Conservation (phyloP, 1,140 invertebrate genomes). For the Scaptomyza graminum region DNA sequence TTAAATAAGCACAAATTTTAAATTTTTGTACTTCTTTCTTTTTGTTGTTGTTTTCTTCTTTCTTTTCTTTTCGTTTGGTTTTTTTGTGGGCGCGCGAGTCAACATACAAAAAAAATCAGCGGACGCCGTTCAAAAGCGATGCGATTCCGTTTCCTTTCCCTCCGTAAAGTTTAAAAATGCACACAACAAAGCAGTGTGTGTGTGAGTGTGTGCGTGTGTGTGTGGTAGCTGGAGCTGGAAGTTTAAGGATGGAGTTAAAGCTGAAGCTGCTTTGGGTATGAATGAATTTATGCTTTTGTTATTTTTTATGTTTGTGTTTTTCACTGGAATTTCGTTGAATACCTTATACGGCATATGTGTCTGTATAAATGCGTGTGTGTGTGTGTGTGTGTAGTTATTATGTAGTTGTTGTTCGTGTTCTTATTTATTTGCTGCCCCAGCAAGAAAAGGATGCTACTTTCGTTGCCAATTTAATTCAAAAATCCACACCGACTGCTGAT, state of each 20-base stretch:
- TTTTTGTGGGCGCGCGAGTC: constrained; percentile 37
- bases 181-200: constrained; percentile 28
- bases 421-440: constrained; percentile 10
- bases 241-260: constrained; percentile 7
- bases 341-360: constrained; percentile 36
- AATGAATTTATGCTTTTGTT: constrained; percentile 72
- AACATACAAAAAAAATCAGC: constrained; percentile 34
- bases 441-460: constrained; percentile 40
- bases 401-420: background rate
- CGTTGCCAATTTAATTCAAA: constrained; percentile 20
- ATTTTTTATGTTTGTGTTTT: constrained; percentile 54
- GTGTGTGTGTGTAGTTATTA: constrained; percentile 18
- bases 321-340: constrained; percentile 59
- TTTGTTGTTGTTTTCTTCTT: background rate
- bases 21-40: constrained; percentile 9
- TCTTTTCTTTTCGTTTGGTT: constrained; percentile 15
- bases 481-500: no score
- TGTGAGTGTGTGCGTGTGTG: constrained; percentile 21
- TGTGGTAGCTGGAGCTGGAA: constrained; percentile 10
- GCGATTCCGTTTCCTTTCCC: constrained; percentile 8
- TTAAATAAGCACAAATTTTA: constrained; percentile 42
- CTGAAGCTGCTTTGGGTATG: constrained; percentile 38
- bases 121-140: constrained; percentile 24
- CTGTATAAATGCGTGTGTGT: constrained; percentile 2
- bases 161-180: constrained; percentile 18